Evolutionary conservation across 53 echinoderm and acorn worm species (phyloP).

Genomic region (Henricia sp.): DNA sequence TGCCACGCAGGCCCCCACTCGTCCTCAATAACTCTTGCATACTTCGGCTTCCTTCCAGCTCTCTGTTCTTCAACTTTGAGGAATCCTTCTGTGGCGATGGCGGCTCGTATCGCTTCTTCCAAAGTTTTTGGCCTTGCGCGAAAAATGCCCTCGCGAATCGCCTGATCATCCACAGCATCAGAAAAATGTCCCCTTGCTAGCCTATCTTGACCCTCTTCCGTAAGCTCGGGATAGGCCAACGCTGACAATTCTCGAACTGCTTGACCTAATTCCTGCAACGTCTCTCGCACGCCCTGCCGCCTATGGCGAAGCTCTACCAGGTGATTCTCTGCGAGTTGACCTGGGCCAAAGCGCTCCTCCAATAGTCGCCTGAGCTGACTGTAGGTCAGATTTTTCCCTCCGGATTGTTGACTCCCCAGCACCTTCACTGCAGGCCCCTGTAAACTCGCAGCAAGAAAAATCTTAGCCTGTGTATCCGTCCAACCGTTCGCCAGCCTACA

Average conservation of each 20-base stretch:
- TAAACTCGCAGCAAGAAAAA: conserved; percentile 48
- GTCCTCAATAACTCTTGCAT: neutral
- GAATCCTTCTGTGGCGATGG: neutral
- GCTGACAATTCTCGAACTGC: neutral
- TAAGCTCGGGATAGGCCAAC: neutral
- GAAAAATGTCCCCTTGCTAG: conserved; percentile 55
- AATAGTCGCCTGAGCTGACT: neutral
- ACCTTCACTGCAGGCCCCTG: conserved; percentile 47
- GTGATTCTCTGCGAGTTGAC: conserved; percentile 6
- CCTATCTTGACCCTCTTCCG: conserved; percentile 2
- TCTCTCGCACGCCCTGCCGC: no score
- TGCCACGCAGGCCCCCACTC: neutral
- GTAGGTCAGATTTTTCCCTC: neutral
- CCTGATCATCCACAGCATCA: conserved; percentile 49
- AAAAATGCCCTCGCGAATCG: neutral
- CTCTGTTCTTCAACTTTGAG: neutral
- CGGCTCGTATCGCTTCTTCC: no score
- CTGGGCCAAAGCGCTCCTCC: conserved; percentile 21
- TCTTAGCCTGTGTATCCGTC: conserved; percentile 31
- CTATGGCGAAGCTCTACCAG: neutral
- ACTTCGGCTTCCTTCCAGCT: neutral
- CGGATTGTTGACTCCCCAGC: neutral
- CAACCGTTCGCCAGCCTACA: conserved; percentile 50
- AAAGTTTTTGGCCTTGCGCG: no score
- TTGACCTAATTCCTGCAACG: no score